Conservation (phyloP, 53 echinoderm and acorn worm genomes). For the Echinarachnius parma region DNA sequence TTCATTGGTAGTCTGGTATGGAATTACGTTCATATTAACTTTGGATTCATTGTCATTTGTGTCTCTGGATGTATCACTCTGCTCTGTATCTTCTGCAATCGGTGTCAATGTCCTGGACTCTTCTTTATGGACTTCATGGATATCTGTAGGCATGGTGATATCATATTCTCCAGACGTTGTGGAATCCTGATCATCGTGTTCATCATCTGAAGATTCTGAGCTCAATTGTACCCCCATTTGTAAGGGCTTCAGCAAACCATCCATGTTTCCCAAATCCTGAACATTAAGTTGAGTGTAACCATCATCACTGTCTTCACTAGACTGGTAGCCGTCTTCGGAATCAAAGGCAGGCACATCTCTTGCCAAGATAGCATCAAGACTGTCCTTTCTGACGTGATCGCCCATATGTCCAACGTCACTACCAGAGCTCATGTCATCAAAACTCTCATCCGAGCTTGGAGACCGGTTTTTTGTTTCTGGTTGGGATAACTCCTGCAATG, state of each 20-base stretch:
- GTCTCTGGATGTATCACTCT: neutral
- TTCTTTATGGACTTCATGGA: constrained; percentile 13
- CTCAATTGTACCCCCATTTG: neutral
- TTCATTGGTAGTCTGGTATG: too few species aligned
- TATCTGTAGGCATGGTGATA: neutral
- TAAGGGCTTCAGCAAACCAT: too few species aligned
- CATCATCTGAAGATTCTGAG: constrained; percentile 14
- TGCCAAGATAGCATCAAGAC: constrained; percentile 16
- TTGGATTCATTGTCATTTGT: constrained; percentile 7
- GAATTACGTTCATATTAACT: too few species aligned
- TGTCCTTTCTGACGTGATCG: neutral
- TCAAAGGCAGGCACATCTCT: constrained; percentile 11
- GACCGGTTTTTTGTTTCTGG: neutral
- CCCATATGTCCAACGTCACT: constrained; percentile 12
- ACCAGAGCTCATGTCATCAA: constrained; percentile 9
- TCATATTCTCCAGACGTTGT: constrained; percentile 44
- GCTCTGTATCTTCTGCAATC: constrained; percentile 26
- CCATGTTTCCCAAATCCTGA: neutral
- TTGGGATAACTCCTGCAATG: neutral
- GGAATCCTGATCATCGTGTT: constrained; percentile 27
- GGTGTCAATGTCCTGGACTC: constrained; percentile 8
- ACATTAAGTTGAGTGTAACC: neutral
- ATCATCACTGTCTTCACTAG: neutral
- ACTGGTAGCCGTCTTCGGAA: constrained; percentile 16
- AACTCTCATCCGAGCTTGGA: neutral